Conservation (phyloP, 1,140 invertebrate species). For the Papilio glaucus region DNA sequence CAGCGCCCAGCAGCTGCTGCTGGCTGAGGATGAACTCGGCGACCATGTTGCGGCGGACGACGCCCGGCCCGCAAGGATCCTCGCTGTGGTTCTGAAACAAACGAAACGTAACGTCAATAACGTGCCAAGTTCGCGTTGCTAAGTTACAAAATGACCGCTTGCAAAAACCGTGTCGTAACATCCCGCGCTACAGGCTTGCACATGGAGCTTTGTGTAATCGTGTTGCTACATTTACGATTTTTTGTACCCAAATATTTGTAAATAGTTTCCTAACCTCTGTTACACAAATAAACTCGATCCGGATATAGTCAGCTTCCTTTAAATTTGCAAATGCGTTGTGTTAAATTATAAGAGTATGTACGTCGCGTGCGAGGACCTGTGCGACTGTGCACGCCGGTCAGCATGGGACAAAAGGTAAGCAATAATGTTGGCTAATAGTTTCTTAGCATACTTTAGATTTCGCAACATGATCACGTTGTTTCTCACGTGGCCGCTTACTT, state of each 20-base stretch:
- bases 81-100: slow-evolving; percentile 80
- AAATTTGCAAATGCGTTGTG: slow-evolving; percentile 41
- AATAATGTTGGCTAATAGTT: slow-evolving; percentile 41
- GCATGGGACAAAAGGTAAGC: slow-evolving; percentile 44
- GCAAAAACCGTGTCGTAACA: slow-evolving; percentile 75
- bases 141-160: slow-evolving; percentile 66
- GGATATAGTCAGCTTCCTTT: slow-evolving; percentile 60
- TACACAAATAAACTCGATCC: slow-evolving; percentile 59
- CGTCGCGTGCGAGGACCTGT: neutral
- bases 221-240: slow-evolving; percentile 65
- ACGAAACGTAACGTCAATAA: slow-evolving; percentile 65
- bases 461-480: slow-evolving; percentile 65
- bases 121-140: slow-evolving; percentile 64
- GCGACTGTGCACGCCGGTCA: slow-evolving; percentile 42
- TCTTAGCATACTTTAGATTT: slow-evolving; percentile 60
- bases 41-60: slow-evolving; percentile 91
- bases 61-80: slow-evolving; percentile 77
- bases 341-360: neutral
- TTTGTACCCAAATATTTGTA: slow-evolving; percentile 55
- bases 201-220: slow-evolving; percentile 76
- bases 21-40: slow-evolving; percentile 91
- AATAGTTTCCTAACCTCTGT: slow-evolving; percentile 64
- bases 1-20: slow-evolving; percentile 84
- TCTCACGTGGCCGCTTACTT: slow-evolving; percentile 49
- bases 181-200: slow-evolving; percentile 64